phyloP scores from a whole-genome alignment of 1,140 invertebrate genomes.

The Holcopasites calliopsidis region DNA sequence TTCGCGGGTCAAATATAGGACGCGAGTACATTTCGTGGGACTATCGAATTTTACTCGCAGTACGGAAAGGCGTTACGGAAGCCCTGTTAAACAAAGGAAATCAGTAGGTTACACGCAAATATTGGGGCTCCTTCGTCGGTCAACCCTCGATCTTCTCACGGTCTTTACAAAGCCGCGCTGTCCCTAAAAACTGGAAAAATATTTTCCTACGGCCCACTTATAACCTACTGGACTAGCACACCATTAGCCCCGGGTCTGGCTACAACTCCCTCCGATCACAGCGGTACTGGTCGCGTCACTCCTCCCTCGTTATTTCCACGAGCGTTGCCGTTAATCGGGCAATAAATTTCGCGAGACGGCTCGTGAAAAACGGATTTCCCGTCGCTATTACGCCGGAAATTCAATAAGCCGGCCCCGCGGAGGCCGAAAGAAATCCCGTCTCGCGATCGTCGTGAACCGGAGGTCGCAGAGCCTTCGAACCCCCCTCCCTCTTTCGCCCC shows the following conservation, averaged over 20 bases:
- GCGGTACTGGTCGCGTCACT: constrained; percentile 44
- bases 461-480: neutral
- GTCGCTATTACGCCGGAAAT: constrained; percentile 50
- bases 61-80: too few species aligned
- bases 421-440: constrained; percentile 36
- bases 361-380: constrained; percentile 47
- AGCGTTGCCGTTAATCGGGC: constrained; percentile 52
- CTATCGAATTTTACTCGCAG: too few species aligned
- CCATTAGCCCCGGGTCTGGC: too few species aligned
- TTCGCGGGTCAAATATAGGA: neutral
- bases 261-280: too few species aligned
- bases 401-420: constrained; percentile 46
- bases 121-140: too few species aligned
- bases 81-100: too few species aligned
- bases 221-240: neutral
- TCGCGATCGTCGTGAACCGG: constrained; percentile 29
- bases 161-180: too few species aligned
- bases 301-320: constrained; percentile 41
- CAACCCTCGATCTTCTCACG: too few species aligned
- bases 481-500: neutral
- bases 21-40: too few species aligned
- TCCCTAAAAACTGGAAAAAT: too few species aligned
- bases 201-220: neutral
- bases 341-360: constrained; percentile 32
- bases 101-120: too few species aligned